Conservation (phyloP, 2,888 invertebrate genomes). For the Harmothoe impar region DNA sequence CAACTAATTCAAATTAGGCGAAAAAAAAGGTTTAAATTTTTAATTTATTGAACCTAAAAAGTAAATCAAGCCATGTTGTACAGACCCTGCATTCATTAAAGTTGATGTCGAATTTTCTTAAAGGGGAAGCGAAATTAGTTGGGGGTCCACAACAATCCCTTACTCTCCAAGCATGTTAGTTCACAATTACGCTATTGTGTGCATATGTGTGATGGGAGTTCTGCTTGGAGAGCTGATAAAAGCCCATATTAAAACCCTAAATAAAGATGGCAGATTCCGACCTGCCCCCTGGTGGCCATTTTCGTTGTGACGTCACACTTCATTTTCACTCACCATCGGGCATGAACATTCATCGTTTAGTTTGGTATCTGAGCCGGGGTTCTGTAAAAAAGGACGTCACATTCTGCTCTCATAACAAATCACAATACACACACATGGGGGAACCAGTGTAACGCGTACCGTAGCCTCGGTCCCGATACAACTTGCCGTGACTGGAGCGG, state of each 20-base stretch:
- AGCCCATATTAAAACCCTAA: background rate
- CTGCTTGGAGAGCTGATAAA: slow-evolving; percentile 46
- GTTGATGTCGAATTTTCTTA: too few species aligned
- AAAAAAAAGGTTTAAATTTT: too few species aligned
- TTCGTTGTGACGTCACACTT: slow-evolving; percentile 16
- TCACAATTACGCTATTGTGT: too few species aligned
- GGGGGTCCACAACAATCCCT: too few species aligned
- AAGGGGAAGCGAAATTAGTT: too few species aligned
- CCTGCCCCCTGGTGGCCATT: slow-evolving; percentile 40
- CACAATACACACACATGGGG: background rate
- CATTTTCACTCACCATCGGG: slow-evolving; percentile 52
- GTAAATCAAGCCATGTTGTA: too few species aligned
- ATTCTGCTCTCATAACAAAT: slow-evolving; percentile 5
- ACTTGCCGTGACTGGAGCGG: too few species aligned
- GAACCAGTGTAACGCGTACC: background rate
- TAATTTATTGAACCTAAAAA: too few species aligned
- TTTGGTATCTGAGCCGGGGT: background rate
- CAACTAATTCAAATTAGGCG: too few species aligned
- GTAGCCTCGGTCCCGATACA: background rate
- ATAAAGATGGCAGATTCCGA: slow-evolving; percentile 3
- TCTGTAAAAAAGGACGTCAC: slow-evolving; percentile 56
- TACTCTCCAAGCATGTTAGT: too few species aligned
- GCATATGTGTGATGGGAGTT: background rate
- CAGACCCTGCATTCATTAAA: too few species aligned
- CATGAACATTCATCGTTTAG: slow-evolving; percentile 59